Base-by-base conservation (phyloP, 2,113 vertebrate species). In the Cololabis saira region DNA sequence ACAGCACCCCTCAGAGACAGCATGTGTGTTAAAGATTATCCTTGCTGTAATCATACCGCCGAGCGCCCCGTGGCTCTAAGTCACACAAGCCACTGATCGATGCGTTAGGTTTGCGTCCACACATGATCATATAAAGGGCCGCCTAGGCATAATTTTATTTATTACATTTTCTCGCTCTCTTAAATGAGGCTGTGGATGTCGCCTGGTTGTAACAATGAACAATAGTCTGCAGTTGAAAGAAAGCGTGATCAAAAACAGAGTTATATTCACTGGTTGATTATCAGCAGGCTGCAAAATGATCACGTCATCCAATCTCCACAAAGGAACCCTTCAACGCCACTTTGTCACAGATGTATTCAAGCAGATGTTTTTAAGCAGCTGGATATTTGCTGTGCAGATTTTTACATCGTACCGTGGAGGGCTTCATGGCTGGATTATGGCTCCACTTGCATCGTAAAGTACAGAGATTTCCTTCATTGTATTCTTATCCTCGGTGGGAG, bases 11-110 rank as follows among this genome's bases (percentile, higher is more conserved):
- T 92, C 41, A 6, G 82, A 92, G 90, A 87, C 83, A 77, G 74
- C 78, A 80, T 91, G 78, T 92, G 89, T 79, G 62, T 55, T 92
- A 89, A 67, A 92, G 90, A 89, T 92, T 86, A 88, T 74, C 88
- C 71, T 78, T 5, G 15, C 74, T 43, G 82, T 72, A 69, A 66
- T 83, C 88, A 45, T 80, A 76, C 89, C 68, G 40, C 24, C 9
- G 56, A 54, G 60, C 72, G 52, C 77, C 74, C 11, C 13, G 8
- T n/a, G 52, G 55, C 52, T 71, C 87, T 61, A 70, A 80, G 66
- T 80, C 78, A 77, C 78, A 81, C 67, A 85, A 89, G 82, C 69
- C 56, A 81, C 69, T 86, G 83, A 86, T 69, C 58, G 85, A 68
- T 78, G 68, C 43, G 18, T 45, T 77, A 44, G 15, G 2, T 68